These are phyloP conservation scores for Ceratothoa steindachneri DNA, from an alignment of 2,888 invertebrate species.

Conservation along the genomic window DNA sequence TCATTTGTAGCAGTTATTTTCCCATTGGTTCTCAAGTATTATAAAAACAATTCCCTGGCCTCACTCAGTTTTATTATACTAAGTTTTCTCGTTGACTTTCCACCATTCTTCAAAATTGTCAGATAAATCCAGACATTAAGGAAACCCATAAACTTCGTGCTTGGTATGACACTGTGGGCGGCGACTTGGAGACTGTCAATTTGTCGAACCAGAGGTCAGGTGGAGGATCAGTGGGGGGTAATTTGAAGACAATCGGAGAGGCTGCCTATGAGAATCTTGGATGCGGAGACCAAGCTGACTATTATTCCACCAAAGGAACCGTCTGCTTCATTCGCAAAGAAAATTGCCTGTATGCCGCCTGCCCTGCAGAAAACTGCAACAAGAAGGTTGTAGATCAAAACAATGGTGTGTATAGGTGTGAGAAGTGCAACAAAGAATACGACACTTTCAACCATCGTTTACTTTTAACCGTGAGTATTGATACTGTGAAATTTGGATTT, in stretches of 20 bases:
- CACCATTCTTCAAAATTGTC: too few relatives aligned
- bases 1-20: too few relatives aligned
- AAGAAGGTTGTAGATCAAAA: constrained; percentile 89
- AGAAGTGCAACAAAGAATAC: constrained; percentile 84
- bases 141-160: constrained; percentile 79
- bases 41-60: too few relatives aligned
- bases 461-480: constrained; percentile 57
- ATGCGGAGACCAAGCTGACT: constrained; percentile 70
- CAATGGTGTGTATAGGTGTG: constrained; percentile 85
- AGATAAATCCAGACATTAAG: constrained; percentile 81
- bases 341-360: constrained; percentile 85
- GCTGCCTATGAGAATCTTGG: constrained; percentile 66
- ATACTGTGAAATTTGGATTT: too few relatives aligned
- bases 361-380: constrained; percentile 82
- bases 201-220: constrained; percentile 53
- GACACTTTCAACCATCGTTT: constrained; percentile 81
- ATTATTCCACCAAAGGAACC: constrained; percentile 72
- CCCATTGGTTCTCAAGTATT: too few relatives aligned
- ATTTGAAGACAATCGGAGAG: constrained; percentile 72
- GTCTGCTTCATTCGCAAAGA: constrained; percentile 73
- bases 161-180: constrained; percentile 84
- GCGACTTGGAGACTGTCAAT: constrained; percentile 58
- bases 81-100: too few relatives aligned
- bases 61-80: too few relatives aligned
- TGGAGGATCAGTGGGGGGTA: constrained; percentile 10